Percentiles rank a stretch among this genome's conserved stretches.
phyloP scores from a whole-genome alignment of 2,113 vertebrate genomes.

The Empidonax alnorum region DNA sequence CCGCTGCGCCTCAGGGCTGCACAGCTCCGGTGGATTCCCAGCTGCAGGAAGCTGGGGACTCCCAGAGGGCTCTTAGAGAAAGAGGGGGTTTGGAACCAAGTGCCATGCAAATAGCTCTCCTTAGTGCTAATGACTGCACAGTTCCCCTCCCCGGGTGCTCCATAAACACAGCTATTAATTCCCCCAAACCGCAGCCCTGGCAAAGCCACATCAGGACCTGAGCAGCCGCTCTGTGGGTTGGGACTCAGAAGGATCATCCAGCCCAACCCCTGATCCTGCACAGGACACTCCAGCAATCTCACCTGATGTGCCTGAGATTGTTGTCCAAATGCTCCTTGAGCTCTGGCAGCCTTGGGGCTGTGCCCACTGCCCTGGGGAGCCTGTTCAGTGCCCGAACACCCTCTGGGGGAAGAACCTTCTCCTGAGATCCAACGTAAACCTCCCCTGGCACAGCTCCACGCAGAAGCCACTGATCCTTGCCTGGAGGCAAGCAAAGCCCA shows the following conservation, averaged over 20 bases:
- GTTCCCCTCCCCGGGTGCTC: neutral
- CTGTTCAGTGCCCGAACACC: neutral
- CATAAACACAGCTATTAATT: conserved; percentile 43
- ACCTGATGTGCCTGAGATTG: accelerated
- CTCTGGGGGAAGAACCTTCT: neutral
- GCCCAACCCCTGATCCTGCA: neutral
- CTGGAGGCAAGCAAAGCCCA: accelerated
- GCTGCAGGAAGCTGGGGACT: neutral
- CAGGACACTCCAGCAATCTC: neutral
- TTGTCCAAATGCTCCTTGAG: accelerated
- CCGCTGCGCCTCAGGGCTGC: neutral
- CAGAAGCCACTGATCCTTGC: accelerated
- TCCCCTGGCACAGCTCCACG: neutral
- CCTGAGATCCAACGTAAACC: accelerated
- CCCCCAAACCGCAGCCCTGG: neutral
- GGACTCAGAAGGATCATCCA: neutral
- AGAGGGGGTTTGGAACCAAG: neutral
- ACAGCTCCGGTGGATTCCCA: neutral
- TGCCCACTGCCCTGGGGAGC: neutral
- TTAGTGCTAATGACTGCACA: conserved; percentile 11
- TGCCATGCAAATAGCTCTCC: neutral
- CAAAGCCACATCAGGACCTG: neutral
- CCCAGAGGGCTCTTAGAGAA: neutral
- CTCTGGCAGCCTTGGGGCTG: neutral
- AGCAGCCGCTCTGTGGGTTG: neutral